Evolutionary conservation across 30 jellyfish, hydroid and myxozoan species (phyloP).

Genomic region (Hydractinia symbiolongicarpus): DNA sequence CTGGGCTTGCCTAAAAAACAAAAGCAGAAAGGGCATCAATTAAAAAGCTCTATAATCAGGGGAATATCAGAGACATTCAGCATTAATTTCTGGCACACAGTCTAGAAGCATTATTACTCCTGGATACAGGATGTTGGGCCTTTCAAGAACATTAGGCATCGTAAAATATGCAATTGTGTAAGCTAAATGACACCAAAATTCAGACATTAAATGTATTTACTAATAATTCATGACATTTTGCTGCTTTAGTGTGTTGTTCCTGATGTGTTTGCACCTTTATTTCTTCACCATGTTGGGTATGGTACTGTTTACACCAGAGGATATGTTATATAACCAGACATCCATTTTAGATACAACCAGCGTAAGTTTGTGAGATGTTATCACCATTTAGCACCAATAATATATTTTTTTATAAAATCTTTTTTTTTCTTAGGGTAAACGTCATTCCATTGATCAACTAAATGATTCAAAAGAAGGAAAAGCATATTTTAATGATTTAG

Average conservation of each 20-base stretch:
- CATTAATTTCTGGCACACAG: too few species aligned
- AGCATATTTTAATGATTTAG: slow-evolving; percentile 56
- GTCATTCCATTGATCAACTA: slow-evolving; percentile 32
- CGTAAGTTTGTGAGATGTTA: not conserved
- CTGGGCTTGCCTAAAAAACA: too few species aligned
- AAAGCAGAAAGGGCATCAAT: too few species aligned
- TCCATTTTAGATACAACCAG: not conserved
- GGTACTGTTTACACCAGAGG: slow-evolving; percentile 72
- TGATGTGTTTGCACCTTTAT: slow-evolving; percentile 71
- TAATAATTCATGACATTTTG: not conserved
- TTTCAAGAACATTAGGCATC: not conserved
- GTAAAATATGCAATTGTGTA: not conserved
- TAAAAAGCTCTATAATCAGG: too few species aligned
- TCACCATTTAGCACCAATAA: too few species aligned
- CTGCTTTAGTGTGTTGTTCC: slow-evolving; percentile 68
- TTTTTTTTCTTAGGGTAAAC: not conserved
- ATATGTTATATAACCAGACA: slow-evolving; percentile 18
- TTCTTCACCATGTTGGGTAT: slow-evolving; percentile 96
- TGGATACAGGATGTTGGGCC: too few species aligned
- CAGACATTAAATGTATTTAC: not conserved
- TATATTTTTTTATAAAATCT: too few species aligned
- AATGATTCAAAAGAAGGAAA: slow-evolving; percentile 62
- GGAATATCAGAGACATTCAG: too few species aligned
- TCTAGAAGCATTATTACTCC: too few species aligned
- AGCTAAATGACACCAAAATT: not conserved